Base-by-base conservation (phyloP, 35 echinoderm and acorn worm species). In the Nesometra sesokonis region DNA sequence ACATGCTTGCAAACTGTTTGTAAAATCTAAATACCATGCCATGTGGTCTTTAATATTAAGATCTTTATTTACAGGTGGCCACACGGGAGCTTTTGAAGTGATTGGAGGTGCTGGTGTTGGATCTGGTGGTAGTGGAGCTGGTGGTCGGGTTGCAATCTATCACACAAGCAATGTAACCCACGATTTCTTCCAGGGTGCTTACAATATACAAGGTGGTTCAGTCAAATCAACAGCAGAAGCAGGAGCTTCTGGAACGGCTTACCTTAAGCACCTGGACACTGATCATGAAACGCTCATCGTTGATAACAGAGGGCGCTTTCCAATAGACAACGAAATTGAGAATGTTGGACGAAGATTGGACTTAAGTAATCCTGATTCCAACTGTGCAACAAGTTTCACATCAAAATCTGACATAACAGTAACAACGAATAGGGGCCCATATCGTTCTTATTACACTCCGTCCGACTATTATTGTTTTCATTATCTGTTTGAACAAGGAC, bases 401-500 rank as follows among this genome's bases (percentile, higher is more conserved):
- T 46, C 94, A 11, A 2, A 80, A 11, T 88, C 80, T 78, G 94
- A 91, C 19, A 86, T 97, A 11, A 85, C 32, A 33, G 85, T 97
- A 0, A 84, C 79, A 15, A 93, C 94, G 0, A 79, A 35, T 17
- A 35, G 33, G 36, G 0, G 77, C 9, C 46, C 81, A 29, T 87
- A 87, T 78, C 29, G 77, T 31, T 46, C 36, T 3, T 8, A 29
- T 29, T 34, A 35, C 7, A 34, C 35, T 77, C 86, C 88, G 77
- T 77, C 35, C 33, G 32, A 80, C 35, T 90, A 79, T 5, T 89
- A 90, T 82, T 79, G 35, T 33, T 57, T 97, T 46, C 86, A 79
- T 13, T 90, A 92, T 77, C 87, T 97, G 27, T 97, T 97, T 93
- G 94, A 97, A 57, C 94, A 97, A 85, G 88, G 88, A 35, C 84